Conservation (phyloP, 2,797 vertebrate genomes). For the Heliangelus exortis region DNA sequence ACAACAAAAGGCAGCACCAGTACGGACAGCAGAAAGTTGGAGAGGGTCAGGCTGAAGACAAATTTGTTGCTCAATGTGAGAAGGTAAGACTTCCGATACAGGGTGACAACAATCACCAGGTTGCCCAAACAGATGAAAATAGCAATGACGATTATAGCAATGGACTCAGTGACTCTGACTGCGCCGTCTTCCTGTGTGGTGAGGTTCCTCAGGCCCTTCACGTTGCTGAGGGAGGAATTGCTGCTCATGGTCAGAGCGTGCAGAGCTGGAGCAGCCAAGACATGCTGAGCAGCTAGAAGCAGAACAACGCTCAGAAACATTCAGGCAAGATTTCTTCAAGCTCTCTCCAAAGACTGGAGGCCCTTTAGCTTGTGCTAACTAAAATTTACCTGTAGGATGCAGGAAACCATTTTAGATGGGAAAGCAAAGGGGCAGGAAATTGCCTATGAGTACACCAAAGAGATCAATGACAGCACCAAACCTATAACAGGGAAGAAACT, state of each 20-base stretch:
- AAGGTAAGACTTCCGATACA: slow-evolving; percentile 95
- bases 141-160: slow-evolving; percentile 90
- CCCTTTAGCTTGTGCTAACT: not conserved
- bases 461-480: not conserved
- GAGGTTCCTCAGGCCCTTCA: slow-evolving; percentile 78
- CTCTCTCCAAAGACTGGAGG: not conserved
- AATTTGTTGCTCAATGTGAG: slow-evolving; percentile 99
- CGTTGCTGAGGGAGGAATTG: slow-evolving; percentile 82
- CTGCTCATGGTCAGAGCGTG: slow-evolving; percentile 86
- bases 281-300: slow-evolving; percentile 78
- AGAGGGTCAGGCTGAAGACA: slow-evolving; percentile 96
- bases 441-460: not conserved
- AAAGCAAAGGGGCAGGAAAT: not conserved
- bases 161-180: slow-evolving; percentile 82
- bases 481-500: not conserved
- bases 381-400: slow-evolving; percentile 31
- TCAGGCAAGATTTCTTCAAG: not conserved
- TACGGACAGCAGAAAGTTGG: slow-evolving; percentile 92
- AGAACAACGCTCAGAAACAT: slow-evolving; percentile 21
- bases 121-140: slow-evolving; percentile 94
- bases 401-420: not conserved
- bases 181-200: slow-evolving; percentile 66
- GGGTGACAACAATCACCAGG: slow-evolving; percentile 89
- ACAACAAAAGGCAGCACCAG: slow-evolving; percentile 94
- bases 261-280: slow-evolving; percentile 53